phyloP scores from a whole-genome alignment of 1,140 invertebrate species.

The Archivesica marissinica region DNA sequence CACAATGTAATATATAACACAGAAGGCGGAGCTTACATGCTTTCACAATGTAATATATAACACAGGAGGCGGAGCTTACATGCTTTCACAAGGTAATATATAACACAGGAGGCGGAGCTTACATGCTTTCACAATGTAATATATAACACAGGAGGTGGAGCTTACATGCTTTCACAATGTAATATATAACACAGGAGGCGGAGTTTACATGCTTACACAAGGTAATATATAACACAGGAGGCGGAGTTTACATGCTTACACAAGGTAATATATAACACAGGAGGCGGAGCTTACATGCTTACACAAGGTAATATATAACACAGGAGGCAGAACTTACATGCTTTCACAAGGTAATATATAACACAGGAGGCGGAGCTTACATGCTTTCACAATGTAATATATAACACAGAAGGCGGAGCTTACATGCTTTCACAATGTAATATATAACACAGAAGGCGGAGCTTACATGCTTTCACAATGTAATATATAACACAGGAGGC shows the following conservation, averaged over 20 bases:
- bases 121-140: too few relatives aligned
- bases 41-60: constrained; percentile 87
- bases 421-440: constrained; percentile 90
- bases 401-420: constrained; percentile 87
- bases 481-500: too few relatives aligned
- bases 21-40: constrained; percentile 89
- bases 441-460: background rate
- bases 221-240: constrained; percentile 86
- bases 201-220: constrained; percentile 89
- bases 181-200: constrained; percentile 85
- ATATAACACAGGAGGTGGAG: too few relatives aligned
- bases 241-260: constrained; percentile 91
- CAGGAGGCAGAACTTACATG: constrained; percentile 90
- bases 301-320: too few relatives aligned
- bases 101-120: too few relatives aligned
- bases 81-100: constrained; percentile 88
- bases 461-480: too few relatives aligned
- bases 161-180: constrained; percentile 90
- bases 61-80: constrained; percentile 89
- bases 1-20: constrained; percentile 85
- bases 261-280: constrained; percentile 85
- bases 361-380: constrained; percentile 87
- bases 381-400: constrained; percentile 89
- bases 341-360: constrained; percentile 87
- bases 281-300: too few relatives aligned